phyloP scores from a whole-genome alignment of 2,113 vertebrate species.

The Hemiscyllium ocellatum region DNA sequence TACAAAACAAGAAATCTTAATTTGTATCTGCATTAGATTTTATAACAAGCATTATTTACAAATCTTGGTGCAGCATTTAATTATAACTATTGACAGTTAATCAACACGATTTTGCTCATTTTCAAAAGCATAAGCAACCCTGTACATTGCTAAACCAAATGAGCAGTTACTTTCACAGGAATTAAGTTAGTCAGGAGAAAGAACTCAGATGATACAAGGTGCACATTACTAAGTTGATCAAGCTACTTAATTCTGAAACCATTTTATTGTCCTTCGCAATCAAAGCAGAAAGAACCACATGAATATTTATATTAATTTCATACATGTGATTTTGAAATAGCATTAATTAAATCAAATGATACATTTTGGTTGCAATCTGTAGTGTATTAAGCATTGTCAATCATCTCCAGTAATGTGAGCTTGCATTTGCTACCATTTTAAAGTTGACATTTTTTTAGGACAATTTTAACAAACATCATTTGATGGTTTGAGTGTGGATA shows the following conservation, averaged over 20 bases:
- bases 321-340: background rate
- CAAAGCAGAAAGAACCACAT: background rate
- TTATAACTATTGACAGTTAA: background rate
- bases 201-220: background rate
- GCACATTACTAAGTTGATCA: background rate
- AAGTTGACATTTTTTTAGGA: background rate
- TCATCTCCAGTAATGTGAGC: background rate
- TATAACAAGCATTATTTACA: background rate
- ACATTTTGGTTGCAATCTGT: background rate
- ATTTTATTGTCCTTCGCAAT: background rate
- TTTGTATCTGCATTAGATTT: background rate
- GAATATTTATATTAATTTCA: slow-evolving; percentile 1
- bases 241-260: background rate
- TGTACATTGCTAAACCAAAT: background rate
- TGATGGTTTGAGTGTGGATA: background rate
- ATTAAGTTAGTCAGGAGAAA: background rate
- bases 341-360: background rate
- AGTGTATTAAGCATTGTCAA: background rate
- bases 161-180: background rate
- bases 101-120: background rate
- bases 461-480: background rate
- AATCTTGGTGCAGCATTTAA: background rate
- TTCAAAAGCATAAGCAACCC: background rate
- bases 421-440: background rate
- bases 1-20: background rate